These are phyloP conservation scores for Galleria mellonella DNA, from an alignment of 1,140 invertebrate genomes.

Conservation along the genomic window DNA sequence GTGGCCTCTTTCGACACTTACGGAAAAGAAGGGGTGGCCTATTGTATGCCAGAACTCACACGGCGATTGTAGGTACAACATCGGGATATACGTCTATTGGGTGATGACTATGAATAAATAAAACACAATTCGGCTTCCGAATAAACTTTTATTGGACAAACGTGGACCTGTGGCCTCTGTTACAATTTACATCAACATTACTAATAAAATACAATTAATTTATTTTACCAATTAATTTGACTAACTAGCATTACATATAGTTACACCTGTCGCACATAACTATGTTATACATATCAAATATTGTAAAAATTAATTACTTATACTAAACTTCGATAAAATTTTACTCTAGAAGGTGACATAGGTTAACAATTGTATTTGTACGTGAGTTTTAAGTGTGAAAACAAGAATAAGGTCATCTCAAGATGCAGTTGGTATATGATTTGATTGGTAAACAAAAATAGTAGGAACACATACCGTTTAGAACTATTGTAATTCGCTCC, in stretches of 20 bases:
- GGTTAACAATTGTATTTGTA: slow-evolving; percentile 45
- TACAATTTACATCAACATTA: slow-evolving; percentile 53
- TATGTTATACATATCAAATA: slow-evolving; percentile 23
- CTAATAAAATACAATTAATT: slow-evolving; percentile 59
- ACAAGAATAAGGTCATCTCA: not conserved
- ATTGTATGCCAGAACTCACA: too few species aligned
- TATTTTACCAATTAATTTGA: slow-evolving; percentile 26
- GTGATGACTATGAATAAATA: slow-evolving; percentile 13
- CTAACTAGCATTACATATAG: slow-evolving; percentile 31
- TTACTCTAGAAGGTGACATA: slow-evolving; percentile 57
- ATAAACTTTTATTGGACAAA: slow-evolving; percentile 68
- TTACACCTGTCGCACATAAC: slow-evolving; percentile 24
- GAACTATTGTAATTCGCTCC: slow-evolving; percentile 7
- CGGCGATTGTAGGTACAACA: too few species aligned
- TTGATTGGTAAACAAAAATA: slow-evolving; percentile 2
- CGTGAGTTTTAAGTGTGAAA: slow-evolving; percentile 12
- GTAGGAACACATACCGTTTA: slow-evolving; percentile 35
- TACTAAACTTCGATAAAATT: slow-evolving; percentile 12
- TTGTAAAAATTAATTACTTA: slow-evolving; percentile 38
- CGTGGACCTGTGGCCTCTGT: slow-evolving; percentile 28
- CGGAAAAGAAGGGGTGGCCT: too few species aligned
- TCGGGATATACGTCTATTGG: too few species aligned
- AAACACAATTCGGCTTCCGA: slow-evolving; percentile 52
- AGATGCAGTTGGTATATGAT: not conserved
- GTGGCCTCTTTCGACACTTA: too few species aligned